Evolutionary conservation across 2,797 vertebrate species (phyloP).

Genomic region (Gymnothorax javanicus): DNA sequence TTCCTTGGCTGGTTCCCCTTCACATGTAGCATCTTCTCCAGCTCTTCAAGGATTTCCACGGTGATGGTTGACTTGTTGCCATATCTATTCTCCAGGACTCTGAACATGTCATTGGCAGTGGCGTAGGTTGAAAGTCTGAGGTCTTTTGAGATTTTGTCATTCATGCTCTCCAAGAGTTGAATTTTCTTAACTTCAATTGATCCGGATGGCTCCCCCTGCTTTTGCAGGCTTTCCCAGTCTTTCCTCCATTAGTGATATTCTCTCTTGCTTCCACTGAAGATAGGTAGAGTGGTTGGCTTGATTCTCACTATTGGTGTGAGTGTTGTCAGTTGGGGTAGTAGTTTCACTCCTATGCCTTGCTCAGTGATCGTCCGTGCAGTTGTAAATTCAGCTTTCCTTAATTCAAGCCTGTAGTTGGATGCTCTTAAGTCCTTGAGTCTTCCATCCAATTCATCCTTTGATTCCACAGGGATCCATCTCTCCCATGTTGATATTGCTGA

Average conservation of each 20-base stretch:
- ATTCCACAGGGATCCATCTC: not conserved
- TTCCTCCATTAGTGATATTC: not conserved
- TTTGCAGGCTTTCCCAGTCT: conserved; percentile 31
- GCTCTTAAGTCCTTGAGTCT: not conserved
- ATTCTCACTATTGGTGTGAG: not conserved
- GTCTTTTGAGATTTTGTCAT: not conserved
- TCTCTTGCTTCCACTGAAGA: conserved; percentile 10
- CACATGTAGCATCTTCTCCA: conserved; percentile 3
- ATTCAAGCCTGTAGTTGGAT: not conserved
- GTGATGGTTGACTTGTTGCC: conserved; percentile 26
- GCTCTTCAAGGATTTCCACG: conserved; percentile 30
- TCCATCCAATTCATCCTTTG: not conserved
- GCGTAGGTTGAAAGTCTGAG: not conserved
- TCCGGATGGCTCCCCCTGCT: conserved; percentile 24
- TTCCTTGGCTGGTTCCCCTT: conserved; percentile 24
- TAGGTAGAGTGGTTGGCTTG: conserved; percentile 14
- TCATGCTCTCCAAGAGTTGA: conserved; percentile 21
- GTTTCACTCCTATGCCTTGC: too few relatives aligned
- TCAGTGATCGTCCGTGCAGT: too few relatives aligned
- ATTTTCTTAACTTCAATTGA: conserved; percentile 23
- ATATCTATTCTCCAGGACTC: conserved; percentile 23
- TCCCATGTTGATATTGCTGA: not conserved
- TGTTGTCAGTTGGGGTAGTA: too few relatives aligned
- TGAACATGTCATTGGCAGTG: conserved; percentile 25
- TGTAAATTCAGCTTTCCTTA: not conserved